Evolutionary conservation across 2,888 invertebrate species (phyloP).

Genomic region (Sialis fuliginosa): DNA sequence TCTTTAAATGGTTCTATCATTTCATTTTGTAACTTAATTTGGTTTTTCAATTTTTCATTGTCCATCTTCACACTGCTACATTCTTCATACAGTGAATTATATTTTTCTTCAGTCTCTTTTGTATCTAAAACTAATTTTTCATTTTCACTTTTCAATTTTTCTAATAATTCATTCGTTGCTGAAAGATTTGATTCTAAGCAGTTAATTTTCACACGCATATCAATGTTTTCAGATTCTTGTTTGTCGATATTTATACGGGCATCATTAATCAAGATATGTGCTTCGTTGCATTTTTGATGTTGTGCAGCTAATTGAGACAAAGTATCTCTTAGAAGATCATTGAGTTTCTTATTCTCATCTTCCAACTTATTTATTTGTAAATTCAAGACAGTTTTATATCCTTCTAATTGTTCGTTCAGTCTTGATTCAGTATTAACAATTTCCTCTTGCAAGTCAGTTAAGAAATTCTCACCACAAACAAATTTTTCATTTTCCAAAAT

Average conservation of each 20-base stretch:
- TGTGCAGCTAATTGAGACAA: constrained; percentile 14
- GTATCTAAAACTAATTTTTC: constrained; percentile 6
- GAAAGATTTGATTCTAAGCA: constrained; percentile 1
- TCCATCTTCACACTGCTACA: constrained; percentile 12
- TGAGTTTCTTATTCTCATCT: constrained; percentile 15
- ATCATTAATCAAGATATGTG: constrained; percentile 11
- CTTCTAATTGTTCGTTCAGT: too few species aligned
- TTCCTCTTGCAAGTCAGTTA: too few species aligned
- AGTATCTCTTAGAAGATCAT: constrained; percentile 15
- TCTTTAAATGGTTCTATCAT: constrained; percentile 24
- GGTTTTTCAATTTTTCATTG: constrained; percentile 14
- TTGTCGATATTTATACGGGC: constrained; percentile 11
- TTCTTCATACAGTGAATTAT: constrained; percentile 6
- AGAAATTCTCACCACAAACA: constrained; percentile 15
- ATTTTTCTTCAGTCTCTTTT: not conserved
- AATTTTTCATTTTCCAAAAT: constrained; percentile 18
- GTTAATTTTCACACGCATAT: not conserved
- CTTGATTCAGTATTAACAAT: too few species aligned
- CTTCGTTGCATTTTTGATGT: constrained; percentile 10
- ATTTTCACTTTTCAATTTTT: constrained; percentile 5
- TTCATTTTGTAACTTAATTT: constrained; percentile 16
- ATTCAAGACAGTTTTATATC: too few species aligned
- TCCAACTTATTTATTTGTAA: constrained; percentile 2
- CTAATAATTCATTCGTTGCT: not conserved
- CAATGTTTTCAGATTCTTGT: constrained; percentile 7